Conservation (phyloP, 2,113 vertebrate species). For the Thalassoma bifasciatum region DNA sequence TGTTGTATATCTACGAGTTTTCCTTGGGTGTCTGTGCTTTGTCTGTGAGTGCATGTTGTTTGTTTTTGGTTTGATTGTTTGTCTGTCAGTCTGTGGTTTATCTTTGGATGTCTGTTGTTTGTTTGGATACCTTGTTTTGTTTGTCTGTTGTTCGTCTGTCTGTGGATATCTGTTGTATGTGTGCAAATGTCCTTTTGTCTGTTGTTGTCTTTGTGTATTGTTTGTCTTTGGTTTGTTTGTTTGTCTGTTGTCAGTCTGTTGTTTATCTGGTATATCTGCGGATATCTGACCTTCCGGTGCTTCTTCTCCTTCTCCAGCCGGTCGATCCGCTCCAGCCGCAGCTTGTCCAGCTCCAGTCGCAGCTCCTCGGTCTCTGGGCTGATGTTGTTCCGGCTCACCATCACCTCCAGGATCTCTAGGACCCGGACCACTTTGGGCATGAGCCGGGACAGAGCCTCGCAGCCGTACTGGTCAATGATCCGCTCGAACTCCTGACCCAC, state of each 20-base stretch:
- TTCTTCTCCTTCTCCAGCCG: slow-evolving; percentile 94
- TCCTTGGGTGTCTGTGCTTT: too few species aligned
- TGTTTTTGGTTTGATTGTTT: too few species aligned
- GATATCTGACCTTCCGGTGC: slow-evolving; percentile 86
- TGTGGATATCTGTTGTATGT: too few species aligned
- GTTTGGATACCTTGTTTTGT: too few species aligned
- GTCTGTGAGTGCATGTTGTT: too few species aligned
- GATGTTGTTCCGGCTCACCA: slow-evolving; percentile 93
- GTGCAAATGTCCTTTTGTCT: too few species aligned
- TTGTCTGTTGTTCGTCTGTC: too few species aligned
- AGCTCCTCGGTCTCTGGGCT: slow-evolving; percentile 95
- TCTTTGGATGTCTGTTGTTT: too few species aligned
- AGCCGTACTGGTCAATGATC: slow-evolving; percentile 95
- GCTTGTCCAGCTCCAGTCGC: slow-evolving; percentile 93
- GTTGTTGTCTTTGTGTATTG: too few species aligned
- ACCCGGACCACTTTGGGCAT: slow-evolving; percentile 98
- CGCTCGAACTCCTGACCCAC: slow-evolving; percentile 98
- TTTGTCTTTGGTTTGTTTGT: too few species aligned
- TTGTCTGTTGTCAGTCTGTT: neutral
- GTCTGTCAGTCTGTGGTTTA: too few species aligned
- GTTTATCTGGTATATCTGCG: rapidly evolving
- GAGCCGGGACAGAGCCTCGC: slow-evolving; percentile 92
- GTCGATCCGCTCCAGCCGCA: slow-evolving; percentile 92
- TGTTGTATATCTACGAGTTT: too few species aligned
- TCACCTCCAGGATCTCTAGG: slow-evolving; percentile 96